Percentiles rank a stretch among this genome's conserved stretches.
Evolutionary conservation across 2,113 vertebrate species (phyloP).

Genomic region (Heloderma charlesbogerti): DNA sequence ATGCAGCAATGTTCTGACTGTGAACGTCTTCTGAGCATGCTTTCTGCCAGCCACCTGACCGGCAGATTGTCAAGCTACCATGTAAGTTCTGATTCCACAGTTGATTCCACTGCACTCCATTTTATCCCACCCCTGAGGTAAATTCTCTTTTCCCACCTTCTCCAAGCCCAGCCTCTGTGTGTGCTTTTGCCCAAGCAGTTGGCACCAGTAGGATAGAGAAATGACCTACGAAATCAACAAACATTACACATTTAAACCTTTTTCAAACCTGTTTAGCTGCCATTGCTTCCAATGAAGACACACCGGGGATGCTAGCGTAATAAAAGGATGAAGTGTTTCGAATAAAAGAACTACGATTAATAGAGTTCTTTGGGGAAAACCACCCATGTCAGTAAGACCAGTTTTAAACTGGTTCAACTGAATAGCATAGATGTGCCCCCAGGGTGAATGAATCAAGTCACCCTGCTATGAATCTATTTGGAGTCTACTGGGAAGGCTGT

Average conservation of each 20-base stretch:
- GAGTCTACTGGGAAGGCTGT: not conserved
- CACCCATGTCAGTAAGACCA: not conserved
- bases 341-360: not conserved
- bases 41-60: conserved; percentile 27
- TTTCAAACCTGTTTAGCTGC: not conserved
- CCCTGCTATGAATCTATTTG: not conserved
- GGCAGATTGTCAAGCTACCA: conserved; percentile 26
- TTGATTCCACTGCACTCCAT: not conserved
- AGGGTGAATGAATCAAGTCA: not conserved
- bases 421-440: not conserved
- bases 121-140: not conserved
- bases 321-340: not conserved
- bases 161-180: not conserved
- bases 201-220: not conserved
- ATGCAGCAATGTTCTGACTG: conserved; percentile 26
- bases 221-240: not conserved
- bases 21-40: conserved; percentile 31
- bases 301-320: not conserved
- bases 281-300: not conserved
- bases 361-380: not conserved
- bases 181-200: not conserved
- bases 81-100: not conserved
- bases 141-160: rapidly evolving
- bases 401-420: too few species aligned
- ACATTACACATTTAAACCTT: not conserved